Percentiles rank a stretch among this genome's conserved stretches.
These are phyloP conservation scores for Zaprionus tsacasi DNA, from an alignment of 1,140 invertebrate genomes.

Conservation along the genomic window DNA sequence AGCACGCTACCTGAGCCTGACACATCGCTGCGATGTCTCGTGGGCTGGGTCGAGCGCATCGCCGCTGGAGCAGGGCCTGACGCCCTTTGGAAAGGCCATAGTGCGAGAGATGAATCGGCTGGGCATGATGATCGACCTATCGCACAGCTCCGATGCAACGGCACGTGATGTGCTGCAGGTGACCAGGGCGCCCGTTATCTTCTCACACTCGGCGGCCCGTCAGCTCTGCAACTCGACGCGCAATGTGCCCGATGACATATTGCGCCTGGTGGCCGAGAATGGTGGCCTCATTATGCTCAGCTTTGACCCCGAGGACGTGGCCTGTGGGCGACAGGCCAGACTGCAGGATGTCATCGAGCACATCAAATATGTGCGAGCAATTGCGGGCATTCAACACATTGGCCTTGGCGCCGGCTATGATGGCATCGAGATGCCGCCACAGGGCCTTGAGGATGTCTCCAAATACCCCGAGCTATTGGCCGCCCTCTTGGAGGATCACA, in stretches of 20 bases:
- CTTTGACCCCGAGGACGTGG: constrained; percentile 93
- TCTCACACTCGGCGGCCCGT: constrained; percentile 95
- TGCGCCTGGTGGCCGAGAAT: constrained; percentile 92
- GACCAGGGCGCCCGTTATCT: constrained; percentile 95
- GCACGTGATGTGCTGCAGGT: constrained; percentile 93
- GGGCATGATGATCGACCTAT: constrained; percentile 97
- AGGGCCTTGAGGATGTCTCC: constrained; percentile 95
- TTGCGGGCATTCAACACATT: constrained; percentile 93
- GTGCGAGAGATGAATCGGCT: constrained; percentile 94
- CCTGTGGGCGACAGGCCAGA: constrained; percentile 91
- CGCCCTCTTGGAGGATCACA: constrained; percentile 89
- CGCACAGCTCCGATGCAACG: constrained; percentile 94
- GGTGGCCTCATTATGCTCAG: constrained; percentile 96
- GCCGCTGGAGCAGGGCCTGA: constrained; percentile 85
- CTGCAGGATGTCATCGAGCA: constrained; percentile 94
- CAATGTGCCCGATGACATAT: constrained; percentile 95
- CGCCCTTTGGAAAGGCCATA: constrained; percentile 90
- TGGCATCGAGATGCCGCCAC: constrained; percentile 92
- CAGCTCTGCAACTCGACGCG: constrained; percentile 93
- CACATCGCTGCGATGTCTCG: constrained; percentile 91
- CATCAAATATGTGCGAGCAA: constrained; percentile 92
- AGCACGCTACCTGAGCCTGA: constrained; percentile 91
- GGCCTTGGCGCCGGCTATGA: constrained; percentile 95
- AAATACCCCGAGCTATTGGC: constrained; percentile 93
- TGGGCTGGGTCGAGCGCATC: constrained; percentile 87